Evolutionary conservation across 2,888 invertebrate species (phyloP).

Genomic region (Brenthis daphne): DNA sequence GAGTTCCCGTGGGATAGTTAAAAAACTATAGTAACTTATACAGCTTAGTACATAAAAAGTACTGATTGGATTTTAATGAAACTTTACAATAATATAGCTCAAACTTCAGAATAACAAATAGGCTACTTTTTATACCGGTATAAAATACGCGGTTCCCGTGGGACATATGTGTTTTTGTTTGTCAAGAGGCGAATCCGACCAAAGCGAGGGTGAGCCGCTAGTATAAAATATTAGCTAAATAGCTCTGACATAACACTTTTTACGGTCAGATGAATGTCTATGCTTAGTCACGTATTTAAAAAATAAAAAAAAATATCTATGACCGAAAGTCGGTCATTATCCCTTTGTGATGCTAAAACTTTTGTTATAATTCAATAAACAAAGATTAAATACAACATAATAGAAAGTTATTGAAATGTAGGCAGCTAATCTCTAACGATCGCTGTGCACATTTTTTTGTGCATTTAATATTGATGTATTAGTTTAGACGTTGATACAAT

Average conservation of each 20-base stretch:
- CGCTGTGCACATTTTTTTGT: not conserved
- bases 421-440: constrained; percentile 45
- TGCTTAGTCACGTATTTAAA: constrained; percentile 61
- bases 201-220: too few species aligned
- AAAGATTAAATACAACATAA: constrained; percentile 59
- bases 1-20: too few species aligned
- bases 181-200: too few species aligned
- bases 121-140: too few species aligned
- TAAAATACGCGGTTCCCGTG: too few species aligned
- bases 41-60: too few species aligned
- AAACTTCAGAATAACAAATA: too few species aligned
- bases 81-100: too few species aligned
- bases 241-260: constrained; percentile 43
- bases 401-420: constrained; percentile 59
- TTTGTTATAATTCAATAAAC: constrained; percentile 63
- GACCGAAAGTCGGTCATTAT: constrained; percentile 50
- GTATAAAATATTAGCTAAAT: constrained; percentile 33
- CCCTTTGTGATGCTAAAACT: constrained; percentile 52
- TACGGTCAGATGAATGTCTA: constrained; percentile 50
- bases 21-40: too few species aligned
- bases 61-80: too few species aligned
- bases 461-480: not conserved
- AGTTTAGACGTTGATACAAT: not conserved
- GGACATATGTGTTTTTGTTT: too few species aligned
- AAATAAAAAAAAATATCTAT: constrained; percentile 41